Conservation (phyloP, 2,113 vertebrate species). For the Dryoscopus gambensis region DNA sequence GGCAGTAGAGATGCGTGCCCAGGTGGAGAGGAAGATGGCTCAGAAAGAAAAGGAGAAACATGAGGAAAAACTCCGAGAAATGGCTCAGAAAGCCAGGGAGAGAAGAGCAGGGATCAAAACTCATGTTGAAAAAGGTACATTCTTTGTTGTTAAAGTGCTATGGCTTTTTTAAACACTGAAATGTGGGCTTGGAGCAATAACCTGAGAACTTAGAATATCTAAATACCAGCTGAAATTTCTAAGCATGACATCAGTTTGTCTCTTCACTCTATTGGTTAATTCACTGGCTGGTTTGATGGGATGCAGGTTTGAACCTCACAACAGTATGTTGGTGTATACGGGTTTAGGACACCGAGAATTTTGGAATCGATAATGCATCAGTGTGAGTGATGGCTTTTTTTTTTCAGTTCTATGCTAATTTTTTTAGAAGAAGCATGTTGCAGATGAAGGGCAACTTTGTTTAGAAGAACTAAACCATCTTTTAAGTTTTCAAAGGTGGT, state of each 20-base stretch:
- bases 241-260: not conserved
- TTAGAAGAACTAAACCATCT: not conserved
- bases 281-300: not conserved
- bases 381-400: not conserved
- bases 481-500: not conserved
- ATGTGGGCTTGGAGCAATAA: not conserved
- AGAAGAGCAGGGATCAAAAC: constrained; percentile 96
- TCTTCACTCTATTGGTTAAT: not conserved
- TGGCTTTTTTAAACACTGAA: not conserved
- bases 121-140: constrained; percentile 89
- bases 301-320: not conserved
- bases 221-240: not conserved
- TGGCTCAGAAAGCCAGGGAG: constrained; percentile 95
- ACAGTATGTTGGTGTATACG: not conserved
- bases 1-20: constrained; percentile 97
- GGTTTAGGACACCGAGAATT: not conserved
- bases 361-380: not conserved
- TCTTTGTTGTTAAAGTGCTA: not conserved
- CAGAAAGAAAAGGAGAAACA: constrained; percentile 99
- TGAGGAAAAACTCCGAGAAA: constrained; percentile 93
- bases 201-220: not conserved
- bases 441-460: not conserved
- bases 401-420: not conserved
- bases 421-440: not conserved
- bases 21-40: constrained; percentile 98